phyloP scores from a whole-genome alignment of 2,888 invertebrate species.

The Dryobotodes eremita region DNA sequence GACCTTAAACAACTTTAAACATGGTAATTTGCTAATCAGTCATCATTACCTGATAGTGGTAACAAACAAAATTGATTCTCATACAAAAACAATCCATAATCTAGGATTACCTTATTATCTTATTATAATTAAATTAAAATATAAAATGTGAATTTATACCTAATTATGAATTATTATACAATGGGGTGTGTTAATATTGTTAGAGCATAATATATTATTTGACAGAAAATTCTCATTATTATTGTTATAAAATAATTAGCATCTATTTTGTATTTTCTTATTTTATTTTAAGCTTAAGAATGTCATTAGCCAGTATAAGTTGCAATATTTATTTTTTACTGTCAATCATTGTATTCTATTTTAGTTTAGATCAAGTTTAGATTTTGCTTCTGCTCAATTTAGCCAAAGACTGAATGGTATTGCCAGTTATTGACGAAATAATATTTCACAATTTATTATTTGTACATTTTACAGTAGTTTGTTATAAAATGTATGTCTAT shows the following conservation, averaged over 20 bases:
- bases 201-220: conserved; percentile 3
- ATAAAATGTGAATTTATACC: conserved; percentile 8
- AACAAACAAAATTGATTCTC: background rate
- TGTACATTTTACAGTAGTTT: conserved; percentile 56
- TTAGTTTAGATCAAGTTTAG: conserved; percentile 42
- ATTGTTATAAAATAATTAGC: conserved; percentile 1
- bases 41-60: conserved; percentile 16
- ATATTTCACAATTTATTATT: conserved; percentile 53
- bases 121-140: conserved; percentile 13
- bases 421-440: conserved; percentile 64
- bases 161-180: background rate
- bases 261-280: background rate
- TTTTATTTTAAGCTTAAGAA: conserved; percentile 23
- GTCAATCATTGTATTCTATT: conserved; percentile 24
- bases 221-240: conserved; percentile 27
- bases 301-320: conserved; percentile 36
- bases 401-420: conserved; percentile 85
- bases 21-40: conserved; percentile 14
- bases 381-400: conserved; percentile 81
- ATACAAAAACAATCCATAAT: conserved; percentile 2
- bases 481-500: conserved; percentile 35
- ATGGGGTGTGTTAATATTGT: conserved; percentile 5
- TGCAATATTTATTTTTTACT: conserved; percentile 18
- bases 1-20: background rate
- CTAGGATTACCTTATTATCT: conserved; percentile 18